These are phyloP conservation scores for Coluber constrictor DNA, from an alignment of 2,797 vertebrate species.

Conservation along the genomic window DNA sequence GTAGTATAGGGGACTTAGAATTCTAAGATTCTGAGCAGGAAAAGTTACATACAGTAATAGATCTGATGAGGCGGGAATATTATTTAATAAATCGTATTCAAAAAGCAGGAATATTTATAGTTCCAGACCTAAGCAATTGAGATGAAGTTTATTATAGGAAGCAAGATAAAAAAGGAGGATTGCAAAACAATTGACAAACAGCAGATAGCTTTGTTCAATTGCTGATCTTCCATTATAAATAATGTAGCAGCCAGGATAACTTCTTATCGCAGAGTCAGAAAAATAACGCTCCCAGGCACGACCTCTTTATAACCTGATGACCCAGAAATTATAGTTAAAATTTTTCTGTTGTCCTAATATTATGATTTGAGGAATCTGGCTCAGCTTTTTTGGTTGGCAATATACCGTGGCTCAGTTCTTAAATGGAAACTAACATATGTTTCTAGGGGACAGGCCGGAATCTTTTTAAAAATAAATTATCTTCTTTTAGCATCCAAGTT, in stretches of 20 bases:
- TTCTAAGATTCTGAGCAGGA: neutral
- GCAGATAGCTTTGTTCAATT: neutral
- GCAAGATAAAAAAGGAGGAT: neutral
- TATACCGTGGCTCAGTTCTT: neutral
- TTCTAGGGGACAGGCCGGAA: neutral
- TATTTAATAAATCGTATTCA: too few species aligned
- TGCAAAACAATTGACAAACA: neutral
- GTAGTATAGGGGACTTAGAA: neutral
- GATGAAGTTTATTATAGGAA: neutral
- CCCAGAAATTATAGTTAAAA: constrained; percentile 11
- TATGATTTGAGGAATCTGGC: neutral
- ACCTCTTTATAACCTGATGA: constrained; percentile 3
- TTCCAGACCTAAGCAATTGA: neutral
- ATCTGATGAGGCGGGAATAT: neutral
- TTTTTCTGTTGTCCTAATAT: constrained; percentile 9
- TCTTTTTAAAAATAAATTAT: neutral
- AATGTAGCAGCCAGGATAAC: neutral
- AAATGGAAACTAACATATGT: neutral
- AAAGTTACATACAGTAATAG: neutral
- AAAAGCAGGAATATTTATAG: neutral
- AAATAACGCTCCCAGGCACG: neutral
- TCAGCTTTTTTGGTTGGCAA: neutral
- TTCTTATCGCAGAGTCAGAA: neutral
- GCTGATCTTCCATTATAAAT: neutral
- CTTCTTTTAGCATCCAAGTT: neutral